Base-by-base conservation (phyloP, 1,140 invertebrate species). In the Oryzaephilus surinamensis region DNA sequence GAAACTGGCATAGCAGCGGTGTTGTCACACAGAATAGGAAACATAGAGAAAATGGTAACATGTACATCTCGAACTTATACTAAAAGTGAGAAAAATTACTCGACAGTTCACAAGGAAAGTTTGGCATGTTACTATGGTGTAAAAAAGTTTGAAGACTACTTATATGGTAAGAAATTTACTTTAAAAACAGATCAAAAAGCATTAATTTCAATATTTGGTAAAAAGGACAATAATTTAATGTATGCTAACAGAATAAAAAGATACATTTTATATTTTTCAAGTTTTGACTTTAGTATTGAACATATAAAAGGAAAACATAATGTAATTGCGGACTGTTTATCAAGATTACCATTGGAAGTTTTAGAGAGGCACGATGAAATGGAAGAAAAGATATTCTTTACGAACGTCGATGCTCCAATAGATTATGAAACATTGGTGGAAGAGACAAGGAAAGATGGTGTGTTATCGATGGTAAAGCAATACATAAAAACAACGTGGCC, bases 161-260 rank as follows among this genome's bases (percentile, higher is more conserved):
- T 71, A 6, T 67, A 57, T 42, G 65, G 62, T 6, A 40, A 54
- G 4, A 40, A 54, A 16, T 66, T 72, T 33, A 48, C 43, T 3
- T 46, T 70, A 11, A 24, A 57, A 13, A 71, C 67, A 5, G 69
- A 72, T 44, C 64, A 71, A 41, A 55, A 63, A 38, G 62, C 68
- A 0, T 38, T 62, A 33, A 18, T 32, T 1, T 28, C 41, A 30
- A 57, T 60, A 43, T 60, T 60, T 24, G 34, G 43, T 41, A 32
- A 55, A 24, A 28, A 43, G 20, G 41, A 38, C 21, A 6, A 55
- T n/a, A 52, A 52, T 10, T 6, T 8, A 21, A 47, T 53, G 42
- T 51, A 45, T n/a, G 31, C 51, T 3, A 32, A 32, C 0, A 24
- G 45, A 8, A 31, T 55, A 26, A 46, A 50, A 39, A 45, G 53